Evolutionary conservation across 2,113 vertebrate genomes (phyloP).

Genomic region (Trogon melanurus): DNA sequence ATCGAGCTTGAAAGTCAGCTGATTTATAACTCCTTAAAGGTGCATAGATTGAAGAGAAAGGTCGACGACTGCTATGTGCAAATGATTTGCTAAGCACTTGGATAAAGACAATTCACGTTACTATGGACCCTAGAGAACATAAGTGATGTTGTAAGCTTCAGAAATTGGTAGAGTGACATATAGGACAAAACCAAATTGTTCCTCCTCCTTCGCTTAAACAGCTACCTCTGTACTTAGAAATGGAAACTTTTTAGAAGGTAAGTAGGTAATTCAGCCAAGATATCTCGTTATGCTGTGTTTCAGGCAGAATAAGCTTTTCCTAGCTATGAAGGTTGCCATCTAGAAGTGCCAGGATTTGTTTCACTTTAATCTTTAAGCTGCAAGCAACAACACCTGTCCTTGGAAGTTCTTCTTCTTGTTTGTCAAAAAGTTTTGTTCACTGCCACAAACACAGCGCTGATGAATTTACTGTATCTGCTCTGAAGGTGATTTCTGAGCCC

Average conservation of each 20-base stretch:
- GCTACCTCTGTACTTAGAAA: background rate
- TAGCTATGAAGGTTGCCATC: background rate
- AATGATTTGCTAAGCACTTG: constrained; percentile 76
- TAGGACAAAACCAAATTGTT: constrained; percentile 46
- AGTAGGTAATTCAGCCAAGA: background rate
- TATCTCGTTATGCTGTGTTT: background rate
- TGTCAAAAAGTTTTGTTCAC: constrained; percentile 49
- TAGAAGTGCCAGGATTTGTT: constrained; percentile 2
- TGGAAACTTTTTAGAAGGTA: background rate
- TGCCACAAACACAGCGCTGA: constrained; percentile 13
- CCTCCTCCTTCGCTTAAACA: constrained; percentile 6
- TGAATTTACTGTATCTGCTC: constrained; percentile 35
- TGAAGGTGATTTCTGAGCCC: constrained; percentile 37
- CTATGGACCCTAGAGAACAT: constrained; percentile 58
- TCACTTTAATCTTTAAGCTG: constrained; percentile 36
- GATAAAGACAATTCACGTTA: constrained; percentile 73
- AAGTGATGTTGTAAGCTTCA: constrained; percentile 48
- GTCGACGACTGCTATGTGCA: constrained; percentile 67
- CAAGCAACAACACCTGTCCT: constrained; percentile 57
- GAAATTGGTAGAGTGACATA: constrained; percentile 30
- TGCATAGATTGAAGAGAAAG: constrained; percentile 79
- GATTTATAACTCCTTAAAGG: constrained; percentile 82
- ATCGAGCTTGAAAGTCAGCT: constrained; percentile 80
- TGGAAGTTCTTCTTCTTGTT: background rate
- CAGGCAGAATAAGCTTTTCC: background rate